Base-by-base conservation (phyloP, 1,140 invertebrate species). In the Lordiphosa stackelbergi region DNA sequence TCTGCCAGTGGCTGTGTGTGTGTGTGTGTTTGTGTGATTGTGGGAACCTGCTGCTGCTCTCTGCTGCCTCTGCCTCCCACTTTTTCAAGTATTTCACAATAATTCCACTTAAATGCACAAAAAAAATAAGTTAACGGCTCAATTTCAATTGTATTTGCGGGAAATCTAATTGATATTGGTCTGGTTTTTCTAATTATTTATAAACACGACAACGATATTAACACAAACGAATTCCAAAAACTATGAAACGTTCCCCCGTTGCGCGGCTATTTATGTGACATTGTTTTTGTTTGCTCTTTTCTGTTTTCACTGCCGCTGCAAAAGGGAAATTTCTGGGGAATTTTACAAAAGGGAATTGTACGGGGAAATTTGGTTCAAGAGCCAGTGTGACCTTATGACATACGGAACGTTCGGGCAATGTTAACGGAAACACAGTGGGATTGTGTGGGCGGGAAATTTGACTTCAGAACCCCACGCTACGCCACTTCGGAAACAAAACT, bases 161-260 rank as follows among this genome's bases (percentile, higher is more conserved):
- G 13, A 22, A 13, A 35, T 49, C 5, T 16, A 13, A 16, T 28
- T 31, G 22, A 40, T 51, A 5, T 22, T 51, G 22, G 19, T 24
- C 22, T 43, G 41, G 7, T 43, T 43, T 24, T n/a, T 42, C 1
- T 45, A 31, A 8, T 13, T 41, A 16, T 41, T 19, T 41, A 11
- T 41, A 31, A 68, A 55, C 42, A 41, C 56, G 49, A 22, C 58
- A 49, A 28, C 59, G 65, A 61, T 69, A 61, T 69, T 69, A 69
- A 69, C 64, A 61, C 65, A 61, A 65, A 53, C 56, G 42, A 41
- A 68, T 68, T 66, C 47, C 58, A 47, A 65, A 65, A 65, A 65
- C 62, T 64, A 65, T 63, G 57, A 66, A 69, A 69, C 65, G 65
- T 36, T 68, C 37, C 47, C 61, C 66, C 56, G n/a, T n/a, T 66